phyloP scores from a whole-genome alignment of 2,113 vertebrate genomes.

The Solenodon paradoxus region DNA sequence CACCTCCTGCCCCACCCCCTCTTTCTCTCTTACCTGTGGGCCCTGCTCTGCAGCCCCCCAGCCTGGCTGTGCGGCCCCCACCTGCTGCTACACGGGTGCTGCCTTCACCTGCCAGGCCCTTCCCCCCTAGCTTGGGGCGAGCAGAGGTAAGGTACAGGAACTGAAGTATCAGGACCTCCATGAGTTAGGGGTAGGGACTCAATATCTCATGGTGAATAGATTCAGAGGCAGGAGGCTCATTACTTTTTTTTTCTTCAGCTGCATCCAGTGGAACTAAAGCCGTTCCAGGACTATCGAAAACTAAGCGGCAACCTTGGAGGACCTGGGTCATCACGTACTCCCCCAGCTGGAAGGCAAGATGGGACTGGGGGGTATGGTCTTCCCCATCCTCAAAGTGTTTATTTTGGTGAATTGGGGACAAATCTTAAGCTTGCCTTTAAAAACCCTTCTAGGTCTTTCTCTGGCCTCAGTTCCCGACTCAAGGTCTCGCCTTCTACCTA shows the following conservation, averaged over 20 bases:
- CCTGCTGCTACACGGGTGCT: conserved; percentile 69
- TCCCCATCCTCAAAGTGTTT: background rate
- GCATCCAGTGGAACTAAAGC: conserved; percentile 78
- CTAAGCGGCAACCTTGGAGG: conserved; percentile 70
- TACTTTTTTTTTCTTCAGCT: conserved; percentile 32
- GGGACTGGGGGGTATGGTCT: background rate
- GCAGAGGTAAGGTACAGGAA: conserved; percentile 60
- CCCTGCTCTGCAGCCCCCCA: conserved; percentile 73
- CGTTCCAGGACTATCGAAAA: conserved; percentile 77
- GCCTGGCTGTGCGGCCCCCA: conserved; percentile 70
- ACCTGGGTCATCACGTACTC: conserved; percentile 63
- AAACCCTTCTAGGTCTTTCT: conserved; percentile 42
- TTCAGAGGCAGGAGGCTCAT: background rate
- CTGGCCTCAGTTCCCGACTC: conserved; percentile 68
- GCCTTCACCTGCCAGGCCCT: conserved; percentile 69
- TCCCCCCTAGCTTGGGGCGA: conserved; percentile 71
- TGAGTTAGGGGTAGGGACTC: background rate
- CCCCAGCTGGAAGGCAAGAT: conserved; percentile 74
- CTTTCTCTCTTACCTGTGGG: conserved; percentile 77
- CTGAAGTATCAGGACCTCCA: too few species aligned
- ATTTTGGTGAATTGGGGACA: background rate
- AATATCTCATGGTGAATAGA: background rate
- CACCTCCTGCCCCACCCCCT: conserved; percentile 71
- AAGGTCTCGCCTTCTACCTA: conserved; percentile 76
- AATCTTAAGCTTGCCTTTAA: background rate